A percentile compares a stretch with the other conserved stretches of the same genome.
Conservation (phyloP, 2,797 vertebrate genomes). For the Onychomys leucogaster region DNA sequence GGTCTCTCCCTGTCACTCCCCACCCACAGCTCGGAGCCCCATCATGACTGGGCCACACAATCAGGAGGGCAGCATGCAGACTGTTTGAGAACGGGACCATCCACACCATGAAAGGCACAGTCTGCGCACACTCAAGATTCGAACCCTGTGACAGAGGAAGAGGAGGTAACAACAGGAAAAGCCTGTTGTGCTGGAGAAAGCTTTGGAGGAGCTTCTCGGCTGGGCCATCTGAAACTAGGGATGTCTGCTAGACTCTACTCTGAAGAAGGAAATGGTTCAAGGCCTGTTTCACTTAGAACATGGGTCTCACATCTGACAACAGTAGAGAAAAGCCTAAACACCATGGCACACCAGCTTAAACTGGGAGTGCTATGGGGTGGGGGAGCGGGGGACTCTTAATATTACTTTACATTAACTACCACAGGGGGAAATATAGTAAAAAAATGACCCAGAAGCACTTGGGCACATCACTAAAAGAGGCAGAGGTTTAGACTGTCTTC, state of each 20-base stretch:
- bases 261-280: neutral
- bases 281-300: neutral
- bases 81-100: neutral
- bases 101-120: neutral
- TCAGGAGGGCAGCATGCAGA: neutral
- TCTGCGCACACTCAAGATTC: neutral
- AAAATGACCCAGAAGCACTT: slow-evolving; percentile 23
- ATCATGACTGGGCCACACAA: neutral
- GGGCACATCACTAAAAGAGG: neutral
- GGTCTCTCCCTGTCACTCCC: neutral
- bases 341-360: neutral
- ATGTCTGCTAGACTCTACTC: neutral
- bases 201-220: neutral
- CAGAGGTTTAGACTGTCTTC: neutral
- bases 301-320: neutral
- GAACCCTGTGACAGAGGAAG: neutral
- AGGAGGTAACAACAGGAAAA: neutral
- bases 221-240: neutral
- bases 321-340: neutral
- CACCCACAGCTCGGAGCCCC: neutral
- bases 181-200: neutral
- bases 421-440: neutral
- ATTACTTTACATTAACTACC: slow-evolving; percentile 14
- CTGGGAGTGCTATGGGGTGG: neutral
- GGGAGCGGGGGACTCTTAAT: neutral